Percentiles rank a stretch among this genome's conserved stretches.
These are phyloP conservation scores for Solenopsis invicta DNA, from an alignment of 1,140 invertebrate species.

Conservation along the genomic window DNA sequence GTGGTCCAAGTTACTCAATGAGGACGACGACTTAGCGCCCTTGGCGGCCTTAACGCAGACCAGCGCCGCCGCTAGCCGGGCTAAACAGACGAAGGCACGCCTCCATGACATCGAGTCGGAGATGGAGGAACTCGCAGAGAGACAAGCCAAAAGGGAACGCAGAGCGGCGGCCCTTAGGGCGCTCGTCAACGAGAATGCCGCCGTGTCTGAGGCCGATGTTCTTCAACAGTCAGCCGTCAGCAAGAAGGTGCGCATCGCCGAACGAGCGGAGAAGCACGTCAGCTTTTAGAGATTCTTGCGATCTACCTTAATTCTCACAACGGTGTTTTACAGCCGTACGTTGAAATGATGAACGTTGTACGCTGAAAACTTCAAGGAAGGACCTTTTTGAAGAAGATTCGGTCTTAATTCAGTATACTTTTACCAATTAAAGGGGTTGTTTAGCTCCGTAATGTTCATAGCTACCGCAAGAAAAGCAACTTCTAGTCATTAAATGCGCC, in stretches of 20 bases:
- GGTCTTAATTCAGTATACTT: neutral
- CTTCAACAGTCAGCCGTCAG: conserved; percentile 59
- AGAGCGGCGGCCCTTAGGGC: conserved; percentile 84
- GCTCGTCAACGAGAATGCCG: conserved; percentile 82
- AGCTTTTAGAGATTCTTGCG: conserved; percentile 71
- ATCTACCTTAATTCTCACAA: conserved; percentile 21
- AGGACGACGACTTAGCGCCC: conserved; percentile 67
- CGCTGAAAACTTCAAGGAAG: neutral
- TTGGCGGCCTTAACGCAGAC: conserved; percentile 13
- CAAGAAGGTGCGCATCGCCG: conserved; percentile 72
- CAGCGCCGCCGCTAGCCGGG: conserved; percentile 82
- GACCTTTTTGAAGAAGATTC: neutral
- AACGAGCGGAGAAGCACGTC: conserved; percentile 80
- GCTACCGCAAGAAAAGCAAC: neutral
- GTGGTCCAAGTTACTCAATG: conserved; percentile 82
- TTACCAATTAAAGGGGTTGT: neutral
- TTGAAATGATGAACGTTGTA: neutral
- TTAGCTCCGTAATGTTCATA: neutral
- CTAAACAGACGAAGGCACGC: conserved; percentile 84
- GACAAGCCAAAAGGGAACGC: conserved; percentile 85
- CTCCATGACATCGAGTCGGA: conserved; percentile 86
- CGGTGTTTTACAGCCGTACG: conserved; percentile 21
- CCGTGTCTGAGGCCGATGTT: conserved; percentile 64
- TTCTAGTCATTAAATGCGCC: neutral
- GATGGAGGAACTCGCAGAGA: conserved; percentile 86